These are phyloP conservation scores for Drosophila azteca DNA, from an alignment of 1,140 invertebrate genomes.

Conservation along the genomic window DNA sequence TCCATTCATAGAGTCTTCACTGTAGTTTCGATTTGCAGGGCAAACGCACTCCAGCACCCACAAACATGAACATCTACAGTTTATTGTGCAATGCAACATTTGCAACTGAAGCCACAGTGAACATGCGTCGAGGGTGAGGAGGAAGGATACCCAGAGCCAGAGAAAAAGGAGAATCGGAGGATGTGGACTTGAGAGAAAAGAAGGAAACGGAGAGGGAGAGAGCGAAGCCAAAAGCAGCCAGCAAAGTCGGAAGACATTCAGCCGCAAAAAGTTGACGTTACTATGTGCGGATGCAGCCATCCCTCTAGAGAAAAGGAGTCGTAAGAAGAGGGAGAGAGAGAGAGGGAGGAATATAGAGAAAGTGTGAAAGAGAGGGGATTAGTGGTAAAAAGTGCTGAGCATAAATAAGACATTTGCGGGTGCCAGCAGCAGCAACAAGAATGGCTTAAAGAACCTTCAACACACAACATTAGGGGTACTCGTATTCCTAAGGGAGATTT, in stretches of 20 bases:
- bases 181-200: not conserved
- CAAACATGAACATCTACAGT: not conserved
- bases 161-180: slow-evolving; percentile 1
- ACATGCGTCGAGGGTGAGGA: slow-evolving; percentile 19
- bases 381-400: slow-evolving; percentile 72
- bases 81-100: slow-evolving; percentile 51
- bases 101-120: slow-evolving; percentile 52
- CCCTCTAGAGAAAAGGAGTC: too few relatives aligned
- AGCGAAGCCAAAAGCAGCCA: slow-evolving; percentile 31
- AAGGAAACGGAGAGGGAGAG: not conserved
- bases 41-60: too few relatives aligned
- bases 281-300: not conserved
- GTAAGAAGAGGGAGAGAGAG: too few relatives aligned
- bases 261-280: slow-evolving; percentile 57
- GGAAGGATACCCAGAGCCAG: not conserved
- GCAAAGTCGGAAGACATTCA: slow-evolving; percentile 61
- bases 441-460: slow-evolving; percentile 67
- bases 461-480: slow-evolving; percentile 15
- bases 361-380: slow-evolving; percentile 14
- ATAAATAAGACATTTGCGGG: slow-evolving; percentile 82
- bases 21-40: slow-evolving; percentile 1
- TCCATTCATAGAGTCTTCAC: slow-evolving; percentile 5
- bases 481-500: too few relatives aligned
- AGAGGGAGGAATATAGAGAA: too few relatives aligned
- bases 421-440: slow-evolving; percentile 63